Conservation (phyloP, 2,113 vertebrate species). For the Scytalopus superciliaris region DNA sequence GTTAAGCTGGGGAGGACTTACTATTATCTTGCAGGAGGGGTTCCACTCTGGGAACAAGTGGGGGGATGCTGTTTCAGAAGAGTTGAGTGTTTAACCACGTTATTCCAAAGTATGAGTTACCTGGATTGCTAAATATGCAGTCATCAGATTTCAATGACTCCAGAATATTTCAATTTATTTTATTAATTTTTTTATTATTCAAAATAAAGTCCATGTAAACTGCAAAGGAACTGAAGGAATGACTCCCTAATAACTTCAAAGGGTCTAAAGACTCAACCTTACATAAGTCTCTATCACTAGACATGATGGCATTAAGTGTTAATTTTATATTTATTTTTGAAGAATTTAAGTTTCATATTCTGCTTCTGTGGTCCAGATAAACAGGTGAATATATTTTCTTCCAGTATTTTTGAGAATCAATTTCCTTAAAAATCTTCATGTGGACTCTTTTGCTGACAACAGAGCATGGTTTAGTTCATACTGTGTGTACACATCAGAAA, state of each 20-base stretch:
- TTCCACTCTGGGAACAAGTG: neutral
- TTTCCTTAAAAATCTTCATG: neutral
- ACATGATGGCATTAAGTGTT: neutral
- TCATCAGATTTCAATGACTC: neutral
- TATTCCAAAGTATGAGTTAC: neutral
- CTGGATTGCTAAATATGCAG: neutral
- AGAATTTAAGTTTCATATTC: neutral
- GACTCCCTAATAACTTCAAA: neutral
- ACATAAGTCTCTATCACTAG: neutral
- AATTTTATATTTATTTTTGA: neutral
- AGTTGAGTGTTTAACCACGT: neutral
- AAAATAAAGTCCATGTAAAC: neutral
- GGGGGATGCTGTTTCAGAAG: neutral
- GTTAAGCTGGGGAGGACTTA: neutral
- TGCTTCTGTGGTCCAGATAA: neutral
- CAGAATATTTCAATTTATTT: neutral
- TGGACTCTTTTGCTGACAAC: neutral
- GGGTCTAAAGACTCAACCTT: neutral
- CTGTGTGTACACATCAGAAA: neutral
- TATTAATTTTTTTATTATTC: neutral
- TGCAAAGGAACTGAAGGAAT: neutral
- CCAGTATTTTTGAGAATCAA: neutral
- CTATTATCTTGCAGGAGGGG: neutral
- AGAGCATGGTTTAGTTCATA: neutral
- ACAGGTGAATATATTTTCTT: neutral